A percentile compares a stretch with the other conserved stretches of the same genome.
Evolutionary conservation across 2,888 invertebrate genomes (phyloP).

Genomic region (Pseudococcus viburni): DNA sequence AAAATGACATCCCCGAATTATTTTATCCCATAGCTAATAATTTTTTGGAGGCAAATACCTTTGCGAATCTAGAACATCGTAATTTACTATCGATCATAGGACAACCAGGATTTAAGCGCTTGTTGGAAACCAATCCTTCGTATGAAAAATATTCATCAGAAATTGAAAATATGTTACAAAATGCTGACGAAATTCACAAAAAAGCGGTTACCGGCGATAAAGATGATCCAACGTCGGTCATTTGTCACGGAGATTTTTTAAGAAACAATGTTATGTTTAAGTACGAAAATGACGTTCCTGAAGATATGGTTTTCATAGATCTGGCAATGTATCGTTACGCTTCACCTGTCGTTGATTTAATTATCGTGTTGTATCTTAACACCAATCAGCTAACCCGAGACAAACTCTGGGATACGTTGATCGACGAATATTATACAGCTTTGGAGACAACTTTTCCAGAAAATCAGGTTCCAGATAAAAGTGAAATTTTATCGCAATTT

Average conservation of each 20-base stretch:
- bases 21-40: neutral
- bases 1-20: neutral
- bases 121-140: neutral
- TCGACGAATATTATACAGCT: slow-evolving; percentile 57
- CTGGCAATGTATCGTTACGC: slow-evolving; percentile 18
- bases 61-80: neutral
- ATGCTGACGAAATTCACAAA: neutral
- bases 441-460: neutral
- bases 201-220: neutral
- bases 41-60: neutral
- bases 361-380: slow-evolving; percentile 28
- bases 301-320: slow-evolving; percentile 37
- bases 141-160: neutral
- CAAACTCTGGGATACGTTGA: slow-evolving; percentile 33
- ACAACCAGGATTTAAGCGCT: neutral
- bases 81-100: neutral
- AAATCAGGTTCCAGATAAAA: neutral
- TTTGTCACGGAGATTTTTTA: slow-evolving; percentile 61
- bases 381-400: slow-evolving; percentile 53
- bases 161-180: neutral
- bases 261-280: slow-evolving; percentile 53
- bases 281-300: slow-evolving; percentile 49
- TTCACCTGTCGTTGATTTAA: slow-evolving; percentile 37
- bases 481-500: neutral
- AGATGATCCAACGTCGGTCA: slow-evolving; percentile 25